Conservation (phyloP, 2,113 vertebrate species). For the Sylvilagus bachmani region DNA sequence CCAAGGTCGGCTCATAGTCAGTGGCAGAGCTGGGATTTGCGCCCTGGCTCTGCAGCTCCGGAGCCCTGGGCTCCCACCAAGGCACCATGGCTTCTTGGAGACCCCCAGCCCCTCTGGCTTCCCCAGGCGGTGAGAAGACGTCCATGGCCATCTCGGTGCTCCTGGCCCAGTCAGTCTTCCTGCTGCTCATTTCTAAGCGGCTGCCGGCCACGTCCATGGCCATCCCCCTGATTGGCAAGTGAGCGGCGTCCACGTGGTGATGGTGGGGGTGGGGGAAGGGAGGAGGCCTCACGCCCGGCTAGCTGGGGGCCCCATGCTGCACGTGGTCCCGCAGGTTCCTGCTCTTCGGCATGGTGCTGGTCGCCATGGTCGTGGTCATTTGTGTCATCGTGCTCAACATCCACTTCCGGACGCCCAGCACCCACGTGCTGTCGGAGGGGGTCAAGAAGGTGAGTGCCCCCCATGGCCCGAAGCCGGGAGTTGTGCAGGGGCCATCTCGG, state of each 20-base stretch:
- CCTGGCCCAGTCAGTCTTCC: conserved; percentile 97
- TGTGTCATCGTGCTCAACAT: conserved; percentile 96
- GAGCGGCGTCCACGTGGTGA: conserved; percentile 75
- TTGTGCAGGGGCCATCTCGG: background rate
- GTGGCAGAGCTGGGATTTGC: background rate
- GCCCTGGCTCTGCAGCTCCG: background rate
- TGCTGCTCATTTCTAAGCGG: conserved; percentile 96
- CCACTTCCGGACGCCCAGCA: conserved; percentile 97
- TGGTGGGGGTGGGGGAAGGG: too few relatives aligned
- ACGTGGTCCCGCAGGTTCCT: conserved; percentile 91
- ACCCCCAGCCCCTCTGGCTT: background rate
- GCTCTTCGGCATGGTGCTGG: conserved; percentile 97
- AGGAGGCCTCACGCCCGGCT: fast-evolving
- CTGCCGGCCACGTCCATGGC: conserved; percentile 95
- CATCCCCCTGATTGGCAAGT: conserved; percentile 96
- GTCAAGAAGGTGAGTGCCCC: conserved; percentile 91
- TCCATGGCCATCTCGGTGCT: conserved; percentile 96
- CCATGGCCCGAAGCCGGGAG: fast-evolving
- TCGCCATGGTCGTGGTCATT: conserved; percentile 94
- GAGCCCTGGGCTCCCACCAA: background rate
- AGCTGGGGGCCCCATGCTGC: background rate
- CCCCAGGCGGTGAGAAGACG: conserved; percentile 97
- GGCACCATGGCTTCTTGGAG: background rate
- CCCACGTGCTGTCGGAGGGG: conserved; percentile 94
- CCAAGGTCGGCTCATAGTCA: background rate